These are phyloP conservation scores for Mythimna impura DNA, from an alignment of 2,888 invertebrate genomes.

Conservation along the genomic window DNA sequence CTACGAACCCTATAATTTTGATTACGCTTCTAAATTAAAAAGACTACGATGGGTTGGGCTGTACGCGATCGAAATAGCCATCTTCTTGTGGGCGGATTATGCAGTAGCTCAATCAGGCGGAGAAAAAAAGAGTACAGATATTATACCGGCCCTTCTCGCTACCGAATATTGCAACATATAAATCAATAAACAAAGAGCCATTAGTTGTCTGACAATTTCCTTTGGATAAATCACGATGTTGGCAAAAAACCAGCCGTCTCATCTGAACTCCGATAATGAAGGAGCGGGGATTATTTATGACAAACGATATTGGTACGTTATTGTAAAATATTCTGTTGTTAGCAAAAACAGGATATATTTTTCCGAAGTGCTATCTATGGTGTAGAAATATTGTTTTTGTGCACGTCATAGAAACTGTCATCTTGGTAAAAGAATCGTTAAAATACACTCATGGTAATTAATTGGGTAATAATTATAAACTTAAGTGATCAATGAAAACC, in stretches of 20 bases:
- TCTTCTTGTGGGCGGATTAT: conserved; percentile 73
- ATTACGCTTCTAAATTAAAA: conserved; percentile 75
- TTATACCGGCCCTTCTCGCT: conserved; percentile 83
- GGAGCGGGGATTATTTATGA: conserved; percentile 69
- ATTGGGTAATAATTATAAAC: conserved; percentile 19
- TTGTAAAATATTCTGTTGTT: conserved; percentile 23
- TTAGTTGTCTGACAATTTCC: conserved; percentile 90
- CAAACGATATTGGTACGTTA: conserved; percentile 70
- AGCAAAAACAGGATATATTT: conserved; percentile 20
- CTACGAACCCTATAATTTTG: conserved; percentile 79
- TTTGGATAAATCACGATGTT: conserved; percentile 87
- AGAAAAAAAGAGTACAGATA: conserved; percentile 76
- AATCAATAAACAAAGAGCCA: conserved; percentile 90
- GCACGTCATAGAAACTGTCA: not conserved
- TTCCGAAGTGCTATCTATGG: not conserved
- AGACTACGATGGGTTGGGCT: conserved; percentile 53
- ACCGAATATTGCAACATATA: conserved; percentile 88
- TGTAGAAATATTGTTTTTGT: not conserved
- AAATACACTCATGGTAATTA: too few species aligned
- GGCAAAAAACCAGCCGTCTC: conserved; percentile 81
- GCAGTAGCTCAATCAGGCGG: conserved; percentile 82
- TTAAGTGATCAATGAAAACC: not conserved
- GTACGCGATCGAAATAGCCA: conserved; percentile 55
- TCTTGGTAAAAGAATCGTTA: not conserved
- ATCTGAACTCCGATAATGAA: conserved; percentile 80